These are phyloP conservation scores for Squalus acanthias DNA, from an alignment of 2,797 vertebrate genomes.

Conservation along the genomic window DNA sequence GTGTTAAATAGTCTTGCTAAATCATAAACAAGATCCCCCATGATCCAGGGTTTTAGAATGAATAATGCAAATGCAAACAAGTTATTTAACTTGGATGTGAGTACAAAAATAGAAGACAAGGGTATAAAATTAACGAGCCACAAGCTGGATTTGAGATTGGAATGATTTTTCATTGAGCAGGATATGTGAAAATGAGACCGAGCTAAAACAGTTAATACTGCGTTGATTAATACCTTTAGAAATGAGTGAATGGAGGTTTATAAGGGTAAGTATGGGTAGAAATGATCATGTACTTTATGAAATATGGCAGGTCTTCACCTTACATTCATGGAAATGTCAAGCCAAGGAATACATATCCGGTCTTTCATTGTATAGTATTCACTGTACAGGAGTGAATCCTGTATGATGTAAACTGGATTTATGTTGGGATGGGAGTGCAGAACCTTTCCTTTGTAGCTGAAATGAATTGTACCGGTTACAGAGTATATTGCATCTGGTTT, in stretches of 20 bases:
- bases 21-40: not conserved
- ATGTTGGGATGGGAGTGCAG: not conserved
- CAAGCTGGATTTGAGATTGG: not conserved
- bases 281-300: not conserved
- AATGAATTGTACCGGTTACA: not conserved
- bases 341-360: not conserved
- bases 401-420: not conserved
- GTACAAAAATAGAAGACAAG: not conserved
- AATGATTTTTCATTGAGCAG: not conserved
- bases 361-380: not conserved
- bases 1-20: not conserved
- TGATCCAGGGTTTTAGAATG: not conserved
- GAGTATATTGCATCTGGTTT: not conserved
- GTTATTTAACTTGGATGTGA: not conserved
- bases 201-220: not conserved
- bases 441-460: not conserved
- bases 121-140: not conserved
- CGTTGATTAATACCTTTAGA: not conserved
- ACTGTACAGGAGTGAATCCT: not conserved
- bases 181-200: not conserved
- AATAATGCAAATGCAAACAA: not conserved
- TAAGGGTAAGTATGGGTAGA: not conserved
- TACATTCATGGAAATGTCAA: not conserved
- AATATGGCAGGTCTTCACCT: not conserved
- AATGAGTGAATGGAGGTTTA: not conserved